A percentile compares a stretch with the other conserved stretches of the same genome.
Conservation (phyloP, 2,888 invertebrate species). For the Dusona sp. region DNA sequence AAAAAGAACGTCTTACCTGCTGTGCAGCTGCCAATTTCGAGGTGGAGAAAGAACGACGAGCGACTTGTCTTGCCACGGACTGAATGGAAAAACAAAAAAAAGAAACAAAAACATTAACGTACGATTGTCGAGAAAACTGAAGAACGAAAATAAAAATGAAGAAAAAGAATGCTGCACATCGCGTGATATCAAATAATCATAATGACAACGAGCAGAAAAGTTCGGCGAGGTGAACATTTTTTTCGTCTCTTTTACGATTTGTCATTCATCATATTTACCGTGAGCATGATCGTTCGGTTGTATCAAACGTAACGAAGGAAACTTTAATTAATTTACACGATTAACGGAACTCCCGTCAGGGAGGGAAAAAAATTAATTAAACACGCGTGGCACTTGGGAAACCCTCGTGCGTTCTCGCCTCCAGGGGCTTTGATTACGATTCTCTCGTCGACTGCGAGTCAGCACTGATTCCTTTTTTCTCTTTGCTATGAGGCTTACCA, state of each 20-base stretch:
- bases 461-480: slow-evolving; percentile 47
- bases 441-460: slow-evolving; percentile 30
- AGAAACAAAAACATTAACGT: slow-evolving; percentile 32
- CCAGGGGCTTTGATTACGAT: slow-evolving; percentile 66
- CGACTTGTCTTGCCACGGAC: slow-evolving; percentile 78
- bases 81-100: slow-evolving; percentile 72
- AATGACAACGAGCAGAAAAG: slow-evolving; percentile 17
- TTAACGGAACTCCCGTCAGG: slow-evolving; percentile 41
- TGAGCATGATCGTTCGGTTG: slow-evolving; percentile 75
- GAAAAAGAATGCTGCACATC: slow-evolving; percentile 32
- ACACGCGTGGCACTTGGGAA: slow-evolving; percentile 64
- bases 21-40: slow-evolving; percentile 82
- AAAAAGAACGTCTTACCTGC: slow-evolving; percentile 77
- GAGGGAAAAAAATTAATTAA: slow-evolving; percentile 44
- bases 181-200: slow-evolving; percentile 56
- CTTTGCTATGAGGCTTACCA: slow-evolving; percentile 20
- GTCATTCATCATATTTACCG: slow-evolving; percentile 74
- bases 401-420: slow-evolving; percentile 63
- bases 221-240: background rate
- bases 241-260: background rate
- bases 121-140: slow-evolving; percentile 11
- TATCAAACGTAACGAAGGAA: slow-evolving; percentile 31
- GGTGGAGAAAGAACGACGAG: slow-evolving; percentile 82
- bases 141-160: background rate
- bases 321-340: slow-evolving; percentile 29